Evolutionary conservation across 2,888 invertebrate genomes (phyloP).

Genomic region (Xestia ashworthii): DNA sequence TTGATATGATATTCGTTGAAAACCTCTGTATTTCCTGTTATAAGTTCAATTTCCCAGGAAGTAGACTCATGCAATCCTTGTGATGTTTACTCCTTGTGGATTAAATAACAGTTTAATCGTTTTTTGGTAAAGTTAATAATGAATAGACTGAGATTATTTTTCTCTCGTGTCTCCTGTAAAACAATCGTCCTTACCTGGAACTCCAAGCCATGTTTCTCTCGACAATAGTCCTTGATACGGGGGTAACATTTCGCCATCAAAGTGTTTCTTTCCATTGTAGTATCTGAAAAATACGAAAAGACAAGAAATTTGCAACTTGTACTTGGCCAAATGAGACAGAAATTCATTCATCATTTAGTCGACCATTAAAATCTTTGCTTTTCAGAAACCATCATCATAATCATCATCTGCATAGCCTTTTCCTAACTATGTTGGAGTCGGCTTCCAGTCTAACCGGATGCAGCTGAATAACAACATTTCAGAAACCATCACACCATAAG

Average conservation of each 20-base stretch:
- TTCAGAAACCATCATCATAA: not conserved
- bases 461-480: no score
- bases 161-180: not conserved
- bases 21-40: constrained; percentile 16
- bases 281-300: constrained; percentile 92
- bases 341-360: not conserved
- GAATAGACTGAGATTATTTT: no score
- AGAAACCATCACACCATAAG: not conserved
- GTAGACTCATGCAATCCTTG: not conserved
- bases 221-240: constrained; percentile 98
- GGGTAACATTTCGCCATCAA: constrained; percentile 99
- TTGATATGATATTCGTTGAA: constrained; percentile 60
- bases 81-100: not conserved
- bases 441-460: no score
- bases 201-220: constrained; percentile 99
- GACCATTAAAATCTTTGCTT: not conserved
- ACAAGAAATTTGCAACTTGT: not conserved
- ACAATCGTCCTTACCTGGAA: constrained; percentile 94
- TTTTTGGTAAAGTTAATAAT: constrained; percentile 18
- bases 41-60: not conserved
- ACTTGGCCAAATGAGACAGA: not conserved
- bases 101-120: not conserved
- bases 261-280: constrained; percentile 99
- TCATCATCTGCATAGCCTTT: no score
- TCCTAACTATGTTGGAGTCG: no score